A percentile compares a stretch with the other conserved stretches of the same genome.
phyloP scores from a whole-genome alignment of 2,888 invertebrate species.

The Phyllotreta striolata region DNA sequence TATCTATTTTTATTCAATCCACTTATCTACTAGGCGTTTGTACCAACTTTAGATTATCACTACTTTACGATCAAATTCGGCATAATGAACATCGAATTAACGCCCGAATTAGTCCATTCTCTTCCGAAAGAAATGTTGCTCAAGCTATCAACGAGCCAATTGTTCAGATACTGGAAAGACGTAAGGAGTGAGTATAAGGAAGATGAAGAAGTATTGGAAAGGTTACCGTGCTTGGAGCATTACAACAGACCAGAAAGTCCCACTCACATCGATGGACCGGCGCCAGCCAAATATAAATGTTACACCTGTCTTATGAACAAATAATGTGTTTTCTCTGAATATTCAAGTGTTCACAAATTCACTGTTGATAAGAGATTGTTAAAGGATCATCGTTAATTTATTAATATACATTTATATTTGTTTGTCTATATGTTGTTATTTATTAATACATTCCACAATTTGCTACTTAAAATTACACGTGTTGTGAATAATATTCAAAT shows the following conservation, averaged over 20 bases:
- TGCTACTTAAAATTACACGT: no score
- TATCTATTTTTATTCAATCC: no score
- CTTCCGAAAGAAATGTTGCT: constrained; percentile 31
- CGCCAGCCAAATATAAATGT: constrained; percentile 40
- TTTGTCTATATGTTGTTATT: no score
- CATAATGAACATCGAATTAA: constrained; percentile 3
- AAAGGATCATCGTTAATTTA: no score
- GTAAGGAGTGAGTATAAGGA: constrained; percentile 30
- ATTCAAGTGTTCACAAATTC: not conserved
- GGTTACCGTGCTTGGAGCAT: constrained; percentile 42
- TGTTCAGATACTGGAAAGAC: constrained; percentile 34
- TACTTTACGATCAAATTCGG: not conserved
- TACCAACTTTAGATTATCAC: no score
- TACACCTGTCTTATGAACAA: constrained; percentile 27
- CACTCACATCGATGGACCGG: constrained; percentile 42
- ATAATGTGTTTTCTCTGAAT: not conserved
- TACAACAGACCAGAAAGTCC: constrained; percentile 38
- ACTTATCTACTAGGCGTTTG: no score
- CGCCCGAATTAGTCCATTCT: constrained; percentile 26
- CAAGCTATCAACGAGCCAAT: constrained; percentile 26
- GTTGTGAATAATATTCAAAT: no score
- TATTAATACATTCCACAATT: no score
- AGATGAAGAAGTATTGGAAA: constrained; percentile 34
- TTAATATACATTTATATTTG: no score
- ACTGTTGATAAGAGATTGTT: not conserved